Conservation (phyloP, 2,888 invertebrate species). For the Megalurothrips usitatus region DNA sequence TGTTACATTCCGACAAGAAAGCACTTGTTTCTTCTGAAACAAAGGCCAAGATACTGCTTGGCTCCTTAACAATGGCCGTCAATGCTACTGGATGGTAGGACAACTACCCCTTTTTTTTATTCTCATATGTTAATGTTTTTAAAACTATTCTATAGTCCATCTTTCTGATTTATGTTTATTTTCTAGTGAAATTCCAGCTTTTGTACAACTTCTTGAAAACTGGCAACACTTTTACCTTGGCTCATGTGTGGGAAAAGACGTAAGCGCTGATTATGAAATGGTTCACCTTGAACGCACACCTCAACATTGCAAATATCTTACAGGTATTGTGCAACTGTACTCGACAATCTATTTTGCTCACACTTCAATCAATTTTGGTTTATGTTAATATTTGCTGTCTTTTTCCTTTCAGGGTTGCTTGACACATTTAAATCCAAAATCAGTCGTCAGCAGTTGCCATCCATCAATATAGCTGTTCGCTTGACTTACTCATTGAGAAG, state of each 20-base stretch:
- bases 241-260: slow-evolving; percentile 69
- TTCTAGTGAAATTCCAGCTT: slow-evolving; percentile 69
- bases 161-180: slow-evolving; percentile 26
- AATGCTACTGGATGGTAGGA: slow-evolving; percentile 70
- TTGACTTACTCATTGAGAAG: slow-evolving; percentile 48
- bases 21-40: slow-evolving; percentile 52
- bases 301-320: slow-evolving; percentile 74
- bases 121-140: slow-evolving; percentile 29
- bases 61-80: slow-evolving; percentile 75
- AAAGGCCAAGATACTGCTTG: slow-evolving; percentile 70
- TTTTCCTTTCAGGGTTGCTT: slow-evolving; percentile 55
- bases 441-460: slow-evolving; percentile 51
- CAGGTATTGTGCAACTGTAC: slow-evolving; percentile 49
- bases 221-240: slow-evolving; percentile 80
- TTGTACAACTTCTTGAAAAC: slow-evolving; percentile 77
- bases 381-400: slow-evolving; percentile 20
- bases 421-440: slow-evolving; percentile 87
- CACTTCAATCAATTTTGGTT: not conserved
- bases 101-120: not conserved
- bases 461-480: slow-evolving; percentile 53
- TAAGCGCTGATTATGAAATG: slow-evolving; percentile 82
- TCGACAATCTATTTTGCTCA: slow-evolving; percentile 29
- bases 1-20: slow-evolving; percentile 35
- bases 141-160: slow-evolving; percentile 20
- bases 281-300: slow-evolving; percentile 78